Evolutionary conservation across 2,113 vertebrate species (phyloP).

Genomic region (Caretta caretta): DNA sequence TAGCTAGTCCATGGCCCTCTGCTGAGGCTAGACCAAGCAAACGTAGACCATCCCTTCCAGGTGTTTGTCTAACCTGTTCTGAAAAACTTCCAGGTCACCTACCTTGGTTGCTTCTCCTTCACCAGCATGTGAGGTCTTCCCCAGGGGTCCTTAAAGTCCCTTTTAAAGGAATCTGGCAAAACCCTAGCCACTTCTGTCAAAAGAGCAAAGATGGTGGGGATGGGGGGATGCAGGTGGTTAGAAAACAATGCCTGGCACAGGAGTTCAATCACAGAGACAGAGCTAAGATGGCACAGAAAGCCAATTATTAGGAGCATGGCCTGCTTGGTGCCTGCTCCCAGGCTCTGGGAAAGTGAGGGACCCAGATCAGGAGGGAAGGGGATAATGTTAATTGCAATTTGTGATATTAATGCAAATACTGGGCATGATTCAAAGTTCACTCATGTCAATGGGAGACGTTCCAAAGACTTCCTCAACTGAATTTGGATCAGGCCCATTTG

Average conservation of each 20-base stretch:
- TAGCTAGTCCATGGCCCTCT: too few relatives aligned
- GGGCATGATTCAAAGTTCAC: background rate
- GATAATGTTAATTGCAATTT: background rate
- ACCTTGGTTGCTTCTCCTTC: constrained; percentile 82
- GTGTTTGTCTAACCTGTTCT: too few relatives aligned
- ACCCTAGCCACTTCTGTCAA: constrained; percentile 87
- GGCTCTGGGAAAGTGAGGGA: background rate
- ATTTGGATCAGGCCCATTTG: background rate
- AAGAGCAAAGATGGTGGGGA: background rate
- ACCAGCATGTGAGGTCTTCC: constrained; percentile 81
- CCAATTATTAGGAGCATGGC: background rate
- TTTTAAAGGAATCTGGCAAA: constrained; percentile 84
- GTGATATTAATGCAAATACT: background rate
- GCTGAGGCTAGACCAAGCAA: too few relatives aligned
- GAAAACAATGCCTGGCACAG: background rate
- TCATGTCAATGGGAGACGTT: background rate
- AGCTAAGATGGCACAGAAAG: background rate
- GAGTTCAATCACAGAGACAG: background rate
- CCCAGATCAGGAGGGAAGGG: accelerated
- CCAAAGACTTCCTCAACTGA: background rate
- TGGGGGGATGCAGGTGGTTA: background rate
- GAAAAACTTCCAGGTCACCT: background rate
- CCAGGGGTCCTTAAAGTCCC: constrained; percentile 87
- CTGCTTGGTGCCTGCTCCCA: background rate
- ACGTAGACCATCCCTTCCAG: too few relatives aligned